Base-by-base conservation (phyloP, 2,113 vertebrate species). In the Cyprinus carpio region DNA sequence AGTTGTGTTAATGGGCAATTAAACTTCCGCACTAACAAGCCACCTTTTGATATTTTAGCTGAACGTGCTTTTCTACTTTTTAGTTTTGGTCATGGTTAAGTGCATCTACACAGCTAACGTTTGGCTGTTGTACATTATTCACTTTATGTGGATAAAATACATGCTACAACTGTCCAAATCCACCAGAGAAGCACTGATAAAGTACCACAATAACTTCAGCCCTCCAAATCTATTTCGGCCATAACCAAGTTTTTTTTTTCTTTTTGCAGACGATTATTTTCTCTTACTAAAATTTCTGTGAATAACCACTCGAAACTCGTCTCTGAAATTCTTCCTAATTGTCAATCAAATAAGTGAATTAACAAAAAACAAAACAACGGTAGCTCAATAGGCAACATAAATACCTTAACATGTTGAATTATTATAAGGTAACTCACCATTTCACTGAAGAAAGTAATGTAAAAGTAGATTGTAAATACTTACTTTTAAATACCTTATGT, bases 401-500 rank as follows among this genome's bases (percentile, higher is more conserved):
- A 31, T 8, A 31, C 1, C 18, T 34, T 23, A 10, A 64, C n/a
- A 34, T 67, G 9, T 23, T 23, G 18, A 71, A 12, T 12, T 71
- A 1, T 37, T 69, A 10, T 23, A 69, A 4, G 31, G 9, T 23
- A 69, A 37, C 31, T 37, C 65, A 11, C 56, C 16, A 37, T 37
- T 23, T 69, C 31, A 34, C 34, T 69, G 8, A 5, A 69, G 31
- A 69, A 69, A 60, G 9, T 3, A 20, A 65, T 2, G 12, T 65
- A 65, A 29, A 4, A 37, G 3, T 16, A 56, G 15, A 20, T 31
- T 10, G 23, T 20, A 72, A 25, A 0, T 12, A 88, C 91, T 94
- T 51, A 95, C 94, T 93, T 95, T 95, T 65, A 95, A 90, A 88
- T 95, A 95, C 86, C 94, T 75, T 82, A 95, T 93, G 89, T 94